Conservation (phyloP, 2,888 invertebrate species). For the Nineta flava region DNA sequence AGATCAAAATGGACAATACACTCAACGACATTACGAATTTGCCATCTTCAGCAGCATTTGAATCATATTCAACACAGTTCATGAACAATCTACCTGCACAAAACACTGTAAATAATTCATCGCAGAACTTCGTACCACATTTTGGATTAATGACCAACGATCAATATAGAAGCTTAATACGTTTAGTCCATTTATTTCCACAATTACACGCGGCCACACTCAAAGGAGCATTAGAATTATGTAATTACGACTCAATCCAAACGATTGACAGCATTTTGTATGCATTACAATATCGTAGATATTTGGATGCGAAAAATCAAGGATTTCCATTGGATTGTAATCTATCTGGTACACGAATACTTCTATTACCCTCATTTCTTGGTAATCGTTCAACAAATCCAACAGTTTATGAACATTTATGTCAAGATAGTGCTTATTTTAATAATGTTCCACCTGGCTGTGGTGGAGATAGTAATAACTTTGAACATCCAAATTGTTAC, state of each 20-base stretch:
- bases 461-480: too few species aligned
- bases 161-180: constrained; percentile 5
- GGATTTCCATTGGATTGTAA: background rate
- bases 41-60: too few species aligned
- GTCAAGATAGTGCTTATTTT: background rate
- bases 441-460: too few species aligned
- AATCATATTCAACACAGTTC: too few species aligned
- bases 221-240: background rate
- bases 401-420: background rate
- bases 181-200: constrained; percentile 8
- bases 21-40: too few species aligned
- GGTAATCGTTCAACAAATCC: background rate
- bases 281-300: constrained; percentile 6
- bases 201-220: constrained; percentile 2
- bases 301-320: constrained; percentile 4
- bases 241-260: constrained; percentile 7
- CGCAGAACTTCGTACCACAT: too few species aligned
- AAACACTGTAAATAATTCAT: too few species aligned
- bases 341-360: too few species aligned
- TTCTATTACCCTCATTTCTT: background rate
- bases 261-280: constrained; percentile 9
- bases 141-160: too few species aligned
- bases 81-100: too few species aligned
- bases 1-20: too few species aligned
- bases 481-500: too few species aligned